Base-by-base conservation (phyloP, 2,113 vertebrate genomes). In the Trichomycterus rosablanca region DNA sequence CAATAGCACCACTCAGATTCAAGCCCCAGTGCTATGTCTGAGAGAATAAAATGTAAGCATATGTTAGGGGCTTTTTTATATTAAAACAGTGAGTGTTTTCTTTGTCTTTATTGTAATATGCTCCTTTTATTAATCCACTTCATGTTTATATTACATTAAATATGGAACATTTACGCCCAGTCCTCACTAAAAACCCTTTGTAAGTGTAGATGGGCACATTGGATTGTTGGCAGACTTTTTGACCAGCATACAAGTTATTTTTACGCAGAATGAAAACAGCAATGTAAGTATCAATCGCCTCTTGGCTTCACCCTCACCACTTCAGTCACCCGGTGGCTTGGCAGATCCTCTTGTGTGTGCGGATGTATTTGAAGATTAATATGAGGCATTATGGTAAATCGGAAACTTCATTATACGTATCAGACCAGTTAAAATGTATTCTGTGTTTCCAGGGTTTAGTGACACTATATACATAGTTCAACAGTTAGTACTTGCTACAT, bases 191-290 rank as follows among this genome's bases (percentile, higher is more conserved):
- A 54, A 45, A 46, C 53, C 22, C 46, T 42, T 59, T 45, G 56
- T 66, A 65, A 67, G 42, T 18, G 54, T 46, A 68, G 54, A 79
- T 75, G 80, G 75, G 71, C 71, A 70, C 45, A 56, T 65, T 65
- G 76, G 63, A 73, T 58, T 30, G 76, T 26, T 74, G 78, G 78
- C 82, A 80, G 74, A 62, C 63, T 70, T 73, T 68, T 76, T 84
- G 79, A 81, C 77, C 63, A 70, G 6, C 62, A 37, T 42, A 66
- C 42, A 45, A 42, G 45, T 70, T 80, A 63, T 76, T 76, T 78
- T 75, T 66, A 72, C 59, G 45, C 20, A 34, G 48, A 64, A 63
- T 37, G 30, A 74, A 71, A 61, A 61, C 45, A 71, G 7, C 16
- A 40, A 26, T 35, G 43, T 66, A 44, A 22, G 22, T 50, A 66